Conservation (phyloP, 2,113 vertebrate species). For the Pterophyllum scalare region DNA sequence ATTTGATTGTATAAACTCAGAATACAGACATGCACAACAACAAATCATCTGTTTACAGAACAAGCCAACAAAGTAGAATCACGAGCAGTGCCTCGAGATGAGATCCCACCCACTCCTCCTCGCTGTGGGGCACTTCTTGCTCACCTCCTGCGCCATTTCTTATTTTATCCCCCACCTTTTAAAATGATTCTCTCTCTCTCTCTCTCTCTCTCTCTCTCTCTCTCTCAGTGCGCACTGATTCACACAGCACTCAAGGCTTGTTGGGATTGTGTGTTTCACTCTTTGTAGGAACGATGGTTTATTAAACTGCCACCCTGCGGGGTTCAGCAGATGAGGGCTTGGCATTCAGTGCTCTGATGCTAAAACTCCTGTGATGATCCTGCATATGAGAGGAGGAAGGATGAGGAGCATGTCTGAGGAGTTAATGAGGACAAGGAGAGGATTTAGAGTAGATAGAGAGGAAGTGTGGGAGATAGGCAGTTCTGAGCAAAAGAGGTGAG, state of each 20-base stretch:
- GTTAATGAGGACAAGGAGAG: background rate
- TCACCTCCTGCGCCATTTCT: background rate
- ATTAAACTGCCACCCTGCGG: slow-evolving; percentile 26
- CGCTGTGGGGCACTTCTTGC: background rate
- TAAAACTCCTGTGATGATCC: background rate
- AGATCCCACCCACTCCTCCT: background rate
- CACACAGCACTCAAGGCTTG: background rate
- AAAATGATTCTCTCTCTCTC: background rate
- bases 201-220: background rate
- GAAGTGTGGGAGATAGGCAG: background rate
- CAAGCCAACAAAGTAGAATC: background rate
- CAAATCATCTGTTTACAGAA: background rate
- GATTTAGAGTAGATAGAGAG: background rate
- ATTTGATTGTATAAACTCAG: background rate
- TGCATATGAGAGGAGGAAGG: background rate
- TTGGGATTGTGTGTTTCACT: slow-evolving; percentile 7
- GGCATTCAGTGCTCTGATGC: background rate
- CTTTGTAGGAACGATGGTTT: background rate
- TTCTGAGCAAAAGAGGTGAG: background rate
- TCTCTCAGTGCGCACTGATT: background rate
- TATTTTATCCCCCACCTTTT: background rate
- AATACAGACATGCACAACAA: background rate
- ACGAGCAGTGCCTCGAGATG: background rate
- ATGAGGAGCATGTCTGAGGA: background rate
- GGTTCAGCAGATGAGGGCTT: slow-evolving; percentile 7